phyloP scores from a whole-genome alignment of 1,140 invertebrate genomes.

The Rhysida immarginata region DNA sequence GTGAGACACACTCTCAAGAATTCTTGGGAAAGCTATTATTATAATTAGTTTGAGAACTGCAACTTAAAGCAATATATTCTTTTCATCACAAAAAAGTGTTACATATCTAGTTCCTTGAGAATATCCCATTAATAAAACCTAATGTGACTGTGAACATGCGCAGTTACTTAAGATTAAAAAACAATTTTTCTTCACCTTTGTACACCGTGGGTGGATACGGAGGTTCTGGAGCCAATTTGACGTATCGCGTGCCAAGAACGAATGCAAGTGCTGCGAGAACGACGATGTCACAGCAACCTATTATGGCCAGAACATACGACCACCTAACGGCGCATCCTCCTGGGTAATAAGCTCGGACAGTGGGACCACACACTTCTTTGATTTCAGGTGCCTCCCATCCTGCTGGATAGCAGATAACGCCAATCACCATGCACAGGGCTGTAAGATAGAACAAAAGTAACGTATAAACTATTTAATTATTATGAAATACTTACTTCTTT shows the following conservation, averaged over 20 bases:
- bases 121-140: too few species aligned
- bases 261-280: conserved; percentile 82
- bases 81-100: too few species aligned
- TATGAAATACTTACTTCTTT: too few species aligned
- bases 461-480: too few species aligned
- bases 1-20: too few species aligned
- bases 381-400: conserved; percentile 78
- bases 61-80: too few species aligned
- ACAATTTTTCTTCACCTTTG: conserved; percentile 40
- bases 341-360: conserved; percentile 54
- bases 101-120: too few species aligned
- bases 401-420: conserved; percentile 76
- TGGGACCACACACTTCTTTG: conserved; percentile 65
- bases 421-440: conserved; percentile 66
- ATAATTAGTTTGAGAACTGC: too few species aligned
- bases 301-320: conserved; percentile 86
- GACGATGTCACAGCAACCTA: conserved; percentile 75
- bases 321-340: conserved; percentile 79
- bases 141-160: too few species aligned
- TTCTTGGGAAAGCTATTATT: too few species aligned
- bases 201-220: conserved; percentile 24
- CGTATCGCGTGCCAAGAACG: conserved; percentile 75
- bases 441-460: too few species aligned
- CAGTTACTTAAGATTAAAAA: too few species aligned
- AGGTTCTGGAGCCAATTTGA: conserved; percentile 65